A percentile compares a stretch with the other conserved stretches of the same genome.
These are phyloP conservation scores for Cheilosia soror DNA, from an alignment of 2,888 invertebrate species.

Conservation along the genomic window DNA sequence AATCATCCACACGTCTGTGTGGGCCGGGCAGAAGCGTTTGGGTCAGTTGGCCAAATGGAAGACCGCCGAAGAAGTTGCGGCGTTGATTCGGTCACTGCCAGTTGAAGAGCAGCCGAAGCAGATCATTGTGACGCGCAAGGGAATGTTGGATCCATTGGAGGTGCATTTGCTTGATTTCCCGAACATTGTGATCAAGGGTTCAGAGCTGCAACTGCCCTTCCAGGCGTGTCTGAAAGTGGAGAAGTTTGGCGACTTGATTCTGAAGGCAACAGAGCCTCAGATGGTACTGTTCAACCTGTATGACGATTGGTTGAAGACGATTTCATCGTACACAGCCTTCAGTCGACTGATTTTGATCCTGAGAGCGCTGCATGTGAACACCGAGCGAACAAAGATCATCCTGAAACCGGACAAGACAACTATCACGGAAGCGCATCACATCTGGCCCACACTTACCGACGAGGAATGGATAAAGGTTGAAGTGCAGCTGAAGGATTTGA, in stretches of 20 bases:
- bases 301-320: constrained; percentile 99
- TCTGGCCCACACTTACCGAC: constrained; percentile 98
- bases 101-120: constrained; percentile 99
- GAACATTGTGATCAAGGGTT: constrained; percentile 99
- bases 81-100: constrained; percentile 98
- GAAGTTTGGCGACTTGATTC: constrained; percentile 99
- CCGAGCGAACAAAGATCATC: constrained; percentile 99
- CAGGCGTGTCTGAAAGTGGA: constrained; percentile 99
- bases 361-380: constrained; percentile 98
- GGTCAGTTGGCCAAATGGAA: constrained; percentile 99
- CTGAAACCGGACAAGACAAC: constrained; percentile 99
- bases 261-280: constrained; percentile 99
- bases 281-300: constrained; percentile 99
- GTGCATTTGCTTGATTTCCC: constrained; percentile 99
- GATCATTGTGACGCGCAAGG: constrained; percentile 99
- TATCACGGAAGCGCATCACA: constrained; percentile 99
- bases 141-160: constrained; percentile 99
- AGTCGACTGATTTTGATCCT: constrained; percentile 98
- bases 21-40: constrained; percentile 99
- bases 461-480: constrained; percentile 99
- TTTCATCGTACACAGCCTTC: constrained; percentile 99
- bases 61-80: constrained; percentile 99
- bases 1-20: constrained; percentile 99
- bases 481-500: constrained; percentile 98
- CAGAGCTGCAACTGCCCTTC: constrained; percentile 98